Percentiles rank a stretch among this genome's conserved stretches.
Evolutionary conservation across 2,888 invertebrate genomes (phyloP).

Genomic region (Sphaerophoria rueppellii): DNA sequence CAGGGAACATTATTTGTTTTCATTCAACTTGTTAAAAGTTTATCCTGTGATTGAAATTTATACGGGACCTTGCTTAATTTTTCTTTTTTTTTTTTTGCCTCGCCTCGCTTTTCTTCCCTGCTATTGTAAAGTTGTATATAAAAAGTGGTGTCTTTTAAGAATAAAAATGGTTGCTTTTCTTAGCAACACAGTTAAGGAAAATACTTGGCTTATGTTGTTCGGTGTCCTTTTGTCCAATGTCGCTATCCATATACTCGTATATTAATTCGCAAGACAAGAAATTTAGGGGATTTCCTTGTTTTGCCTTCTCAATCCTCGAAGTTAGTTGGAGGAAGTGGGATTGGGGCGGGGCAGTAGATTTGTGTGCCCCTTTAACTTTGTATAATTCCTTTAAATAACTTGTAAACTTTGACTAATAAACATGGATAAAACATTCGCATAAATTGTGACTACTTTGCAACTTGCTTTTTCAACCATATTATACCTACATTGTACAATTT

Average conservation of each 20-base stretch:
- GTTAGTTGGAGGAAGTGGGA: constrained; percentile 17
- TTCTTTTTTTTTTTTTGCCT: neutral
- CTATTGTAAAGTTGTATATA: neutral
- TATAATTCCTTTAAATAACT: constrained; percentile 59
- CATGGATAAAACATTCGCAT: constrained; percentile 64
- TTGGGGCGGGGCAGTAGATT: neutral
- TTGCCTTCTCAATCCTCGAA: constrained; percentile 1
- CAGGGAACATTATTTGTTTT: constrained; percentile 28
- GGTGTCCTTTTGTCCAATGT: constrained; percentile 11
- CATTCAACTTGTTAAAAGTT: constrained; percentile 45
- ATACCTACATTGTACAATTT: neutral
- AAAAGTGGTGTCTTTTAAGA: constrained; percentile 28
- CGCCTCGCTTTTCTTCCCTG: neutral
- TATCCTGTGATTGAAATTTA: constrained; percentile 59
- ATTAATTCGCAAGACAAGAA: constrained; percentile 27
- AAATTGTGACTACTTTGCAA: constrained; percentile 60
- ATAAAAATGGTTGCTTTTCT: constrained; percentile 42
- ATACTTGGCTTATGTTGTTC: constrained; percentile 47
- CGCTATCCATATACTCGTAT: constrained; percentile 28
- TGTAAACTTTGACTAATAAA: constrained; percentile 66
- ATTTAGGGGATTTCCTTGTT: neutral
- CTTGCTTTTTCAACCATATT: neutral
- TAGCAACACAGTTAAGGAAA: constrained; percentile 36
- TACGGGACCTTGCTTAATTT: constrained; percentile 36
- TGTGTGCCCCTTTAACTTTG: constrained; percentile 29